Percentiles rank a stretch among this genome's conserved stretches.
Conservation (phyloP, 2,888 invertebrate species). For the Plagodis dolabraria region DNA sequence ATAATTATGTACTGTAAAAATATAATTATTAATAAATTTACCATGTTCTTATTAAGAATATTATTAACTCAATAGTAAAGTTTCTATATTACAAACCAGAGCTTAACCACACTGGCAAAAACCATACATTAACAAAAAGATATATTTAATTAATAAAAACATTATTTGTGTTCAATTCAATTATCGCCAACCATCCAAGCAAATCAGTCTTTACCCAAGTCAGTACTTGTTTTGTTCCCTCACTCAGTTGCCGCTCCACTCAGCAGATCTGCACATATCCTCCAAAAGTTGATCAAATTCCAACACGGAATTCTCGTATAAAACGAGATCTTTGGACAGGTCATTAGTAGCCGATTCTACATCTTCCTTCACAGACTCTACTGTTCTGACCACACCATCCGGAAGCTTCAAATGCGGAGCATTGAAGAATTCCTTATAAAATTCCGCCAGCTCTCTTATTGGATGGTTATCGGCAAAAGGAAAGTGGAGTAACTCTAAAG, state of each 20-base stretch:
- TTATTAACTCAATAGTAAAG: neutral
- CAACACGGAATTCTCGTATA: conserved; percentile 89
- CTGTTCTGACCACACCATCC: conserved; percentile 53
- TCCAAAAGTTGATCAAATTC: conserved; percentile 91
- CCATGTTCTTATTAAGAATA: neutral
- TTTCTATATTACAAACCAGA: conserved; percentile 1
- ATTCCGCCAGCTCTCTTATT: conserved; percentile 90
- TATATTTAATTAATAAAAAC: conserved; percentile 14
- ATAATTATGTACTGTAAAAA: too few species aligned
- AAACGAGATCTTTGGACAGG: conserved; percentile 88
- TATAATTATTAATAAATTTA: neutral
- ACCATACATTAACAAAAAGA: neutral
- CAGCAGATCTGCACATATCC: conserved; percentile 87
- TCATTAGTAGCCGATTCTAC: conserved; percentile 75
- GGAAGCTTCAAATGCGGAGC: conserved; percentile 82
- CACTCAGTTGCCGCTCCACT: conserved; percentile 79
- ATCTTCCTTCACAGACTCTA: conserved; percentile 53
- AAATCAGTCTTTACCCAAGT: conserved; percentile 22
- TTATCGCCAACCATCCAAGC: conserved; percentile 7
- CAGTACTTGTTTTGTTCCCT: conserved; percentile 40
- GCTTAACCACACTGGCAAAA: conserved; percentile 4
- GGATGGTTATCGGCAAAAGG: conserved; percentile 91
- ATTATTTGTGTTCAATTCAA: conserved; percentile 9
- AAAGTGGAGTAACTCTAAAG: conserved; percentile 89
- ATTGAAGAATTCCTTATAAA: conserved; percentile 92